phyloP scores from a whole-genome alignment of 1,140 invertebrate genomes.

The Tenebrio molitor region DNA sequence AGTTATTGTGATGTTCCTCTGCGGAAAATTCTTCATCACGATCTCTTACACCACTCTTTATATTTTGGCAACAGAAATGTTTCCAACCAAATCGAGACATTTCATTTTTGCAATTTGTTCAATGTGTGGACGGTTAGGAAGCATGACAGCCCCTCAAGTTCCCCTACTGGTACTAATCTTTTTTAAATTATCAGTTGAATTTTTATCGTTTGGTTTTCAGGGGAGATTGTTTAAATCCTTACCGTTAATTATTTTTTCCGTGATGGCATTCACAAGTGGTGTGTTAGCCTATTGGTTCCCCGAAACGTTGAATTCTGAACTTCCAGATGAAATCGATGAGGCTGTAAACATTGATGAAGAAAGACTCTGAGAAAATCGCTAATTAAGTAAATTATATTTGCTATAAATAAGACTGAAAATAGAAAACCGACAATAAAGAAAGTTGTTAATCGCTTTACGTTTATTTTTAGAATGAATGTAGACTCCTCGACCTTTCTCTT shows the following conservation, averaged over 20 bases:
- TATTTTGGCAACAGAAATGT: conserved; percentile 44
- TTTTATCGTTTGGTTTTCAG: conserved; percentile 60
- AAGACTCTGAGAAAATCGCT: no score
- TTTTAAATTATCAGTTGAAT: background rate
- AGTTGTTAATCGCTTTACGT: no score
- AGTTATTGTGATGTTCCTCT: background rate
- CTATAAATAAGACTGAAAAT: no score
- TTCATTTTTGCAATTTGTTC: conserved; percentile 67
- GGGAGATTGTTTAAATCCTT: conserved; percentile 69
- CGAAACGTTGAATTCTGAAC: conserved; percentile 75
- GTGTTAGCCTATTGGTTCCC: conserved; percentile 74
- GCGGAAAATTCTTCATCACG: conserved; percentile 15
- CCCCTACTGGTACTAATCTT: conserved; percentile 70
- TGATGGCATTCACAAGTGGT: conserved; percentile 72
- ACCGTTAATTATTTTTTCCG: conserved; percentile 75
- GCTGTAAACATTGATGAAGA: background rate
- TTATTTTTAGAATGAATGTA: no score
- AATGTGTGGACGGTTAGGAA: conserved; percentile 78
- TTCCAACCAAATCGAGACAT: conserved; percentile 42
- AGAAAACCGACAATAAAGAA: no score
- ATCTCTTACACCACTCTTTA: conserved; percentile 28
- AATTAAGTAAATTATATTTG: no score
- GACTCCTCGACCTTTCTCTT: no score
- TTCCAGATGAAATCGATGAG: conserved; percentile 78
- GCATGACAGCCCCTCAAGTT: conserved; percentile 79